Percentiles rank a stretch among this genome's conserved stretches.
Conservation (phyloP, 1,140 invertebrate genomes). For the Andricus grossulariae region DNA sequence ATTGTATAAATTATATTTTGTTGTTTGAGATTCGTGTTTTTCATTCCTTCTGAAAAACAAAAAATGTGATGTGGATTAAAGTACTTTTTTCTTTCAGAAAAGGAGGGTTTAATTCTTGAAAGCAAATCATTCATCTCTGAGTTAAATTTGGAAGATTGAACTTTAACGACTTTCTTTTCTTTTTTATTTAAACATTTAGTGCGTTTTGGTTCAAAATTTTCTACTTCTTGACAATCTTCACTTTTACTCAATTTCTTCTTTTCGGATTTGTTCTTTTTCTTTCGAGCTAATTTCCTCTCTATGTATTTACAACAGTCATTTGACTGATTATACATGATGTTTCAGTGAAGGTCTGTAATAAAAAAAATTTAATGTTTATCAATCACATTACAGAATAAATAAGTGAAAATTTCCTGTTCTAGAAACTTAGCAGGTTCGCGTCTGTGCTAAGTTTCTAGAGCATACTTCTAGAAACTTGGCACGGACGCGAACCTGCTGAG, state of each 20-base stretch:
- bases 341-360: neutral
- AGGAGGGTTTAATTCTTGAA: constrained; percentile 53
- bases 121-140: constrained; percentile 37
- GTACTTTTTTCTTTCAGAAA: constrained; percentile 52
- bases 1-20: constrained; percentile 2
- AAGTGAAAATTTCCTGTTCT: too few species aligned
- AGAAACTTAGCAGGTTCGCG: too few species aligned
- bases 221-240: neutral
- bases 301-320: constrained; percentile 20
- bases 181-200: constrained; percentile 37
- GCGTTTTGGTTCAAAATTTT: neutral
- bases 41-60: constrained; percentile 41
- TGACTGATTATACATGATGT: neutral
- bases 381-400: too few species aligned
- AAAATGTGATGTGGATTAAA: constrained; percentile 40
- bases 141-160: constrained; percentile 36
- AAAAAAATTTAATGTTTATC: neutral
- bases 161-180: constrained; percentile 37
- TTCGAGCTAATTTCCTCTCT: neutral
- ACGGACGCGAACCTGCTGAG: too few species aligned
- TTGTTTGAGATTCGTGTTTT: neutral
- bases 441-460: too few species aligned
- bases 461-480: too few species aligned
- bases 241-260: neutral
- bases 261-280: constrained; percentile 29